Base-by-base conservation (phyloP, 53 echinoderm and acorn worm species). In the Echinometra lucunter region DNA sequence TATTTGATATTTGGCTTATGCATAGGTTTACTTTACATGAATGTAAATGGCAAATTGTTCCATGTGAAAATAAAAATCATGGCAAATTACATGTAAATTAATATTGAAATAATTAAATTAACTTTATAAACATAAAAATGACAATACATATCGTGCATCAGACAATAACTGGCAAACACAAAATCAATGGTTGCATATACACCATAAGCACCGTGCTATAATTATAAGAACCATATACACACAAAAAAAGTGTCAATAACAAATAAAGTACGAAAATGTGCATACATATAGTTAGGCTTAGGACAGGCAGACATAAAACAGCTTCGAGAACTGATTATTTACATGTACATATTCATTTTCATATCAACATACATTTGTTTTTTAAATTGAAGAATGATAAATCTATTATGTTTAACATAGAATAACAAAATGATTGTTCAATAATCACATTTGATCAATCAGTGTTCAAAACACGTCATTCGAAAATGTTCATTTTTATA, bases 391-490 rank as follows among this genome's bases (percentile, higher is more conserved):
- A 78, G 38, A 78, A 78, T 40, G 19, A 63, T 63, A 63, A 63
- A 63, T 63, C 53, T 53, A 53, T 53, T 72, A 12, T 72, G 23
- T 19, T 38, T 40, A 40, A 78, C 69, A 69, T 42, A 42, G 19
- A 19, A 78, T 42, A 13, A 6, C 2, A 30, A 11, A 40, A 19
- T 12, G 11, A 49, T 85, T 85, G 85, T 49, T 85, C n/a, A 12
- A 7, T 47, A 27, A 23, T 85, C 85, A 47, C 85, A 85, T 85
- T 47, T 78, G 72, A 85, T 85, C 85, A 28, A 47, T 85, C 85
- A 11, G 49, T 85, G 85, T 85, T 85, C 7, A 85, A 45, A 85
- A 85, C 85, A 85, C 85, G 85, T 85, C 85, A 85, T 85, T 85
- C 44, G 85, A 49, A 85, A 85, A 85, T 85, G 85, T 85, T 85